Evolutionary conservation across 1,140 invertebrate species (phyloP).

Genomic region (Drosophila jambulina): DNA sequence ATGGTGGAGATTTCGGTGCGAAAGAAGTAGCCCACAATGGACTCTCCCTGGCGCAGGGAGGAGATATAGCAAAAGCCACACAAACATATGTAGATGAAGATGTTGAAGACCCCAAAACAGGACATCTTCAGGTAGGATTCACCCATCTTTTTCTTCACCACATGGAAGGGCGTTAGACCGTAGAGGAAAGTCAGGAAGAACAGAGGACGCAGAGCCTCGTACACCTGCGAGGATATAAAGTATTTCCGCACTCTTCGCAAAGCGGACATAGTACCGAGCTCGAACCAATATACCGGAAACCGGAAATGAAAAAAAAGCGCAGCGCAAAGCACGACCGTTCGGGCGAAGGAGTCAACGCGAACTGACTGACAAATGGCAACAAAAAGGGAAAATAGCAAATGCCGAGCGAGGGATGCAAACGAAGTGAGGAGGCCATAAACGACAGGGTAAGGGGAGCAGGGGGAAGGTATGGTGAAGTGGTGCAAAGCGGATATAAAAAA

Average conservation of each 20-base stretch:
- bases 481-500: conserved; percentile 24
- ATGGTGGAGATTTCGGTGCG: conserved; percentile 71
- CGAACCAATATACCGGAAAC: conserved; percentile 7
- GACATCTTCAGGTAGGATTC: conserved; percentile 68
- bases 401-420: conserved; percentile 32
- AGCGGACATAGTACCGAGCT: conserved; percentile 46
- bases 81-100: conserved; percentile 63
- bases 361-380: conserved; percentile 49
- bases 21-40: conserved; percentile 78
- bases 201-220: conserved; percentile 73
- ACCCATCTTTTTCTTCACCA: conserved; percentile 66
- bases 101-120: conserved; percentile 67
- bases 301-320: conserved; percentile 22
- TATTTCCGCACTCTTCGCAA: conserved; percentile 70
- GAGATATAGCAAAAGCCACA: conserved; percentile 73
- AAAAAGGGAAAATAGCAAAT: conserved; percentile 34
- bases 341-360: conserved; percentile 48
- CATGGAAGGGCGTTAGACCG: conserved; percentile 72
- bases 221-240: conserved; percentile 75
- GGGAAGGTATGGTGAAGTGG: background rate
- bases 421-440: conserved; percentile 32
- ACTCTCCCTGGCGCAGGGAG: conserved; percentile 62
- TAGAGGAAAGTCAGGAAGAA: conserved; percentile 73
- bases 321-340: conserved; percentile 54
- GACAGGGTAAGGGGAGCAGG: background rate